Conservation (phyloP, 2,888 invertebrate species). For the Helicoverpa assulta region DNA sequence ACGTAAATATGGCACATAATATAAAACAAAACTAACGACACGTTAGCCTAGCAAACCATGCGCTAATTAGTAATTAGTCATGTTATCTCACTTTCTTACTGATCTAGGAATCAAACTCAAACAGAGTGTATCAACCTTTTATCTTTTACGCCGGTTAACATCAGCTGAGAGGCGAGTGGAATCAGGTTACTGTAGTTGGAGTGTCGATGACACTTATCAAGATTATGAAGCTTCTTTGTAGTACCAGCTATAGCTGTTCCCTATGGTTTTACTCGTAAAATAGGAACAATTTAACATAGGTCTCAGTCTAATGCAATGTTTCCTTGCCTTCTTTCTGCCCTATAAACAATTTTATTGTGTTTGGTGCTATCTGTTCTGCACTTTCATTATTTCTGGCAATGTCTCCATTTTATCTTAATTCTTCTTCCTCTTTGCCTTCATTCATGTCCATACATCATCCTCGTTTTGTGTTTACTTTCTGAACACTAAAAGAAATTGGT, state of each 20-base stretch:
- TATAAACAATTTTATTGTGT: too few relatives aligned
- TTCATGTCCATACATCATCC: too few relatives aligned
- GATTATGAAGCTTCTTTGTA: slow-evolving; percentile 14
- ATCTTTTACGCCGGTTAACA: slow-evolving; percentile 50
- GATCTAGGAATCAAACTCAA: slow-evolving; percentile 55
- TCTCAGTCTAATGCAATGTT: background rate
- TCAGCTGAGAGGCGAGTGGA: slow-evolving; percentile 42
- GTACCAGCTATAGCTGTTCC: background rate
- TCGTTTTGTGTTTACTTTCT: background rate
- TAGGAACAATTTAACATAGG: background rate
- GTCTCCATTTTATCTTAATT: too few relatives aligned
- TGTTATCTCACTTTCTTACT: slow-evolving; percentile 34
- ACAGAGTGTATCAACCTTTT: slow-evolving; percentile 58
- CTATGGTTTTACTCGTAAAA: background rate
- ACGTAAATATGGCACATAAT: background rate
- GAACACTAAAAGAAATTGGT: background rate
- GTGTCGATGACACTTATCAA: slow-evolving; percentile 39
- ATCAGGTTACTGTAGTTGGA: slow-evolving; percentile 46
- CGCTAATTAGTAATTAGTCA: slow-evolving; percentile 54
- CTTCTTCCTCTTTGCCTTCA: too few relatives aligned
- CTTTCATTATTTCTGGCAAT: too few relatives aligned
- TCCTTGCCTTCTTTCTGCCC: too few relatives aligned
- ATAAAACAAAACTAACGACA: slow-evolving; percentile 42
- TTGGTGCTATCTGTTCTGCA: too few relatives aligned
- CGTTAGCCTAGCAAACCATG: slow-evolving; percentile 14